Percentiles rank a stretch among this genome's conserved stretches.
phyloP scores from a whole-genome alignment of 2,797 vertebrate genomes.

The Oreochromis mossambicus region DNA sequence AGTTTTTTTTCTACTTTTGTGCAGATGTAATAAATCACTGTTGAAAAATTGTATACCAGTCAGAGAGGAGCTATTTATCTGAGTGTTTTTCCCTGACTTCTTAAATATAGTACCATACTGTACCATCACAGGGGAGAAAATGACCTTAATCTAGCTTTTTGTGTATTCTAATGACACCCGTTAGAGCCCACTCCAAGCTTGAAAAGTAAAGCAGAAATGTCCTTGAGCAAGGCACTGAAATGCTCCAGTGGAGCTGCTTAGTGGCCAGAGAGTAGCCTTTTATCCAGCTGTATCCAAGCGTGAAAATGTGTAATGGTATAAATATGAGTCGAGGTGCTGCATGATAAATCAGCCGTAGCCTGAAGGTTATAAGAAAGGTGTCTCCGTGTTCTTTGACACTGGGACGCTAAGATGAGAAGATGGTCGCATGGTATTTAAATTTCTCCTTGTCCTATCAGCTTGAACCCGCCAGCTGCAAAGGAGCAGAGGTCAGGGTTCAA shows the following conservation, averaged over 20 bases:
- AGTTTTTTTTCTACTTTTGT: not conserved
- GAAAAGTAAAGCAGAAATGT: constrained; percentile 3
- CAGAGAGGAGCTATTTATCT: not conserved
- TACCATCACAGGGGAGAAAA: not conserved
- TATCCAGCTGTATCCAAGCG: constrained; percentile 25
- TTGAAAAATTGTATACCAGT: not conserved
- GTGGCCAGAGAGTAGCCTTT: not conserved
- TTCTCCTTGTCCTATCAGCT: constrained; percentile 37
- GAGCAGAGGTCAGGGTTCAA: constrained; percentile 58
- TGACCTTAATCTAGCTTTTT: not conserved
- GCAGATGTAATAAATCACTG: not conserved
- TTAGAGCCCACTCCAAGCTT: not conserved
- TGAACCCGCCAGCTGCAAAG: constrained; percentile 31
- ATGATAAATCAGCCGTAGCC: constrained; percentile 20
- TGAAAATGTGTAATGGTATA: constrained; percentile 28
- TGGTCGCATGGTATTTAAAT: constrained; percentile 33
- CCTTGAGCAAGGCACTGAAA: constrained; percentile 33
- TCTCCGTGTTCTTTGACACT: not conserved
- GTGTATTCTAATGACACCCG: not conserved
- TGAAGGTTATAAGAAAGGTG: constrained; percentile 30
- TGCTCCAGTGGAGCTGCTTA: constrained; percentile 11
- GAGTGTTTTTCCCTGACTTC: not conserved
- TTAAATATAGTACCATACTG: not conserved
- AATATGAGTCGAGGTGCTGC: constrained; percentile 40
- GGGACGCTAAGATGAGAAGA: not conserved